Evolutionary conservation across 2,888 invertebrate genomes (phyloP), one percentile per base, ranked within the genome.

Genomic region (Parascotia fuliginaria): DNA sequence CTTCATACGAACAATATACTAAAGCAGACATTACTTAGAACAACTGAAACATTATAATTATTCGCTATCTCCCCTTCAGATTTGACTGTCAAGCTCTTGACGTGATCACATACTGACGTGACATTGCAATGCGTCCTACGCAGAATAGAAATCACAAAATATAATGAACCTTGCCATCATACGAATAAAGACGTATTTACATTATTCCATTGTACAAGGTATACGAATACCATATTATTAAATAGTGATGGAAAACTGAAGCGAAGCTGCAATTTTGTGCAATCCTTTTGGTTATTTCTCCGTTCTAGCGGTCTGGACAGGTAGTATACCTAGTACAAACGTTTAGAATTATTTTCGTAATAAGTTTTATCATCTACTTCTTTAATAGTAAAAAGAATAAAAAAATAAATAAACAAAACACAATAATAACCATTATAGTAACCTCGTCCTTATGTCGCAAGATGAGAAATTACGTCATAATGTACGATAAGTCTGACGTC

Each of bases 11-110:
- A 37, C n/a, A 39, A 49, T 40, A 52, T 49, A 45, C 14, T 32
- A 22, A 16, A 32, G 42, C 14, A 42, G 56, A 60, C 60, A 65
- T 56, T 45, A 54, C 50, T 54, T 42, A 37, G 16, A 43, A 39
- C 38, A 37, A 65, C 38, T 39, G 39, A 50, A 46, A 64, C 57
- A 28, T 60, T 45, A 41, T 67, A 60, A 67, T 62, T 60, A 60
- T 42, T 55, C 44, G 42, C 31, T 60, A 48, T 61, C 52, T 54
- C 36, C 15, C 44, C 42, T 42, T 52, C 42, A 58, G 3, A 24
- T 36, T 41, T 13, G 33, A 32, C 28, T 47, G 49, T 16, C 38
- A 33, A 42, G 14, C 13, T 11, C 9, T 52, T 46, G 54, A 41
- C 40, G 39, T 32, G 12, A 32, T 32, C 31, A 27, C 49, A 36